Base-by-base conservation (phyloP, 2,888 invertebrate species). In the Nomada hirtipes region DNA sequence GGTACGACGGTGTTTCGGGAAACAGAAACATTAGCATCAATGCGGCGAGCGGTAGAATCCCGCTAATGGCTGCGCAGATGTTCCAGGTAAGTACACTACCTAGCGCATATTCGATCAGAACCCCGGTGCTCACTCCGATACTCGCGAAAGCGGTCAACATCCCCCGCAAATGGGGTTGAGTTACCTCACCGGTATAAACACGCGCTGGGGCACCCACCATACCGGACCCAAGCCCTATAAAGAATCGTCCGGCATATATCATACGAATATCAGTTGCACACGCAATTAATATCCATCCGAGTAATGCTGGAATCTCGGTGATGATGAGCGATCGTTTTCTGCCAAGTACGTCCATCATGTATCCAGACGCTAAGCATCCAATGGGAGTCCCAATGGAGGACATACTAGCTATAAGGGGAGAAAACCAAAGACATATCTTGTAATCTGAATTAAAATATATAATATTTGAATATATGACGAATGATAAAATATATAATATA, bases 1-100 rank as follows among this genome's bases (percentile, higher is more conserved):
- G 95, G 92, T 95, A 97, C 89, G 96, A 96, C 1, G 97, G 97
- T 0, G 97, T 96, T 90, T 97, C 97, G 0, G 97, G 97, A 72
- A 96, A 94, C 15, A 96, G 91, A 36, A 96, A 93, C 94, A 96
- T 96, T 0, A 95, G 93, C 0, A 96, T 84, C 0, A 97, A 91
- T 0, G 96, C 95, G 0, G 96, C 76, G 0, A 96, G 94, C 0
- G 97, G 96, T 0, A 97, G 90, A 1, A 95, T 91, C 0, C 96
- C 94, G 86, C 96, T 96, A 83, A 97, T 92, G 0, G 95, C 95
- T 0, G 97, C 96, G 60, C 96, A 93, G 4, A 95, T 92, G 77
- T 95, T 95, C 97, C 97, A 97, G 36, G 95, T 90, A 11, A 96
- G 94, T 11, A 94, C 92, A 79, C 96, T 95, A 67, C 97, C 96